phyloP scores from a whole-genome alignment of 2,888 invertebrate species.

The Meandrusa payeni region DNA sequence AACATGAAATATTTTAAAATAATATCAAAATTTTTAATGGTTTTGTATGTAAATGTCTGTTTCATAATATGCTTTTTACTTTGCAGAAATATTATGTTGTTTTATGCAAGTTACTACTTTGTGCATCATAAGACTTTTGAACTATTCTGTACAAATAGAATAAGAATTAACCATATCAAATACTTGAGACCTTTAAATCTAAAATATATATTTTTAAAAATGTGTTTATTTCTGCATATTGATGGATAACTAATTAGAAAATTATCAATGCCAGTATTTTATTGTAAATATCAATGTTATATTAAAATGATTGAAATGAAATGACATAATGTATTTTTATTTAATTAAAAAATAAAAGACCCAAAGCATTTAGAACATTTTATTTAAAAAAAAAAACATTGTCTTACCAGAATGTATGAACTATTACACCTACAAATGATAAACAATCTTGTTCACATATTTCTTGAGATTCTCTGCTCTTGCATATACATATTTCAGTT shows the following conservation, averaged over 20 bases:
- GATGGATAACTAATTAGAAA: conserved; percentile 47
- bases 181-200: conserved; percentile 13
- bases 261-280: conserved; percentile 77
- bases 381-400: conserved; percentile 73
- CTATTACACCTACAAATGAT: conserved; percentile 57
- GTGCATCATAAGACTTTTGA: neutral
- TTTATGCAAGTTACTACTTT: neutral
- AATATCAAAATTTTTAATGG: neutral
- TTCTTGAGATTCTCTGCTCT: conserved; percentile 58
- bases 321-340: conserved; percentile 46
- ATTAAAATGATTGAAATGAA: conserved; percentile 66
- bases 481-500: conserved; percentile 52
- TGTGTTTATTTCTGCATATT: conserved; percentile 26
- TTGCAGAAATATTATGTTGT: no score
- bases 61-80: conserved; percentile 9
- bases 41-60: conserved; percentile 2
- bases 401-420: conserved; percentile 59
- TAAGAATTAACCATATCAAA: conserved; percentile 12
- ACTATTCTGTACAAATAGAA: conserved; percentile 18
- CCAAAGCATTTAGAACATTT: conserved; percentile 53
- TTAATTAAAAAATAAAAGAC: conserved; percentile 36
- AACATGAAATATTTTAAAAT: conserved; percentile 9
- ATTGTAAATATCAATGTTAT: conserved; percentile 77
- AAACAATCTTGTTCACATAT: conserved; percentile 58
- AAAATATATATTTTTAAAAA: conserved; percentile 24